These are phyloP conservation scores for Steinernema scapterisci DNA, from an alignment of 2,888 invertebrate genomes.

Conservation along the genomic window DNA sequence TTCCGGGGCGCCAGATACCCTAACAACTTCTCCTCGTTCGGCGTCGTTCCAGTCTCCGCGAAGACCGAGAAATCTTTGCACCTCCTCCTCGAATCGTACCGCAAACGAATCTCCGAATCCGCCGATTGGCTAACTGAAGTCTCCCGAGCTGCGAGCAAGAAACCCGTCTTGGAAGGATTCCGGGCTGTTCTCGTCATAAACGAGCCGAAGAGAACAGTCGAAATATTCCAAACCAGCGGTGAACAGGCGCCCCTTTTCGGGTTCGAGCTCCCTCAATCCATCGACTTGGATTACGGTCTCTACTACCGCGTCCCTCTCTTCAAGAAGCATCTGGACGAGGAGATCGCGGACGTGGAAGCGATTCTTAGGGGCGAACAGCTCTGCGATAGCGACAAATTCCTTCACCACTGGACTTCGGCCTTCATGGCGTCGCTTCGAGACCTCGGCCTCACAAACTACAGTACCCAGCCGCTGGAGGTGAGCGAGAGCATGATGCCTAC, in stretches of 20 bases:
- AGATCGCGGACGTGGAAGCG: not conserved
- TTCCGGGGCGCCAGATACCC: too few species aligned
- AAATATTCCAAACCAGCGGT: not conserved
- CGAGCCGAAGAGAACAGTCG: conserved; percentile 1
- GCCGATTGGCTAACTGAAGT: not conserved
- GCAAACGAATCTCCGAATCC: conserved; percentile 1
- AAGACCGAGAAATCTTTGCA: conserved; percentile 52
- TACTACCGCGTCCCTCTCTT: conserved; percentile 5
- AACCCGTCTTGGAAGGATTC: conserved; percentile 22
- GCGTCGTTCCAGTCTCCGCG: conserved; percentile 53
- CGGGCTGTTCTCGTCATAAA: not conserved
- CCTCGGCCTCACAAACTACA: conserved; percentile 2
- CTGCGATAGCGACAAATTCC: not conserved
- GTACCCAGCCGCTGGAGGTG: not conserved
- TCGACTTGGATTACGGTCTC: conserved; percentile 15
- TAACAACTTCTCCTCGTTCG: conserved; percentile 3
- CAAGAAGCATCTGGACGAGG: conserved; percentile 2
- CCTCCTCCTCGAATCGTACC: conserved; percentile 6
- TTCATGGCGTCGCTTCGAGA: conserved; percentile 3
- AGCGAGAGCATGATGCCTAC: not conserved
- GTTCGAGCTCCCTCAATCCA: not conserved
- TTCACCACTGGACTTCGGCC: not conserved
- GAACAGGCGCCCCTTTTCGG: not conserved
- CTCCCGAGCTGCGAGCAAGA: conserved; percentile 26
- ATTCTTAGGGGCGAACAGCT: not conserved